phyloP scores from a whole-genome alignment of 2,888 invertebrate genomes.

The Polydrusus tereticollis region DNA sequence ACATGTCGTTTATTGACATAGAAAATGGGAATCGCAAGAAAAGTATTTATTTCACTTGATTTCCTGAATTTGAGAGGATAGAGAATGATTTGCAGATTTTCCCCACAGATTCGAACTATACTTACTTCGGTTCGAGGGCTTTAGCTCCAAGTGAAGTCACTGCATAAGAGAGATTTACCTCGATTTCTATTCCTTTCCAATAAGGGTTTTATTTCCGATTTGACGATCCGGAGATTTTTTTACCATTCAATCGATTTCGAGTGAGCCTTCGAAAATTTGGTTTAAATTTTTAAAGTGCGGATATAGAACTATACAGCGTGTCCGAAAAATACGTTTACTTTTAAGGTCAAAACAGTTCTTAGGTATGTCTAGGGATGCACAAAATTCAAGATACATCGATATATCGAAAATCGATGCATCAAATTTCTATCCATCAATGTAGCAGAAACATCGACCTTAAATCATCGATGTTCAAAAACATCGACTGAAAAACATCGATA shows the following conservation, averaged over 20 bases:
- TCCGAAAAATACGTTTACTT: too few relatives aligned
- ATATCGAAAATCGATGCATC: too few relatives aligned
- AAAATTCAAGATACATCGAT: too few relatives aligned
- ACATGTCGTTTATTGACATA: neutral
- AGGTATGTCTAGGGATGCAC: too few relatives aligned
- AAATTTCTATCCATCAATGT: too few relatives aligned
- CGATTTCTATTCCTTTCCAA: neutral
- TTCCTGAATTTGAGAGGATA: neutral
- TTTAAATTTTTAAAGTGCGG: too few relatives aligned
- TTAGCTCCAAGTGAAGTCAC: conserved; percentile 6
- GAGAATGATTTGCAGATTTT: conserved; percentile 12
- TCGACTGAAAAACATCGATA: too few relatives aligned
- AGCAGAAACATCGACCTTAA: too few relatives aligned
- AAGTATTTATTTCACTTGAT: neutral
- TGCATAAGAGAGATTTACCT: conserved; percentile 7
- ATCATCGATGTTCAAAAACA: too few relatives aligned
- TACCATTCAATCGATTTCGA: conserved; percentile 16
- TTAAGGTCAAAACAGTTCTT: too few relatives aligned
- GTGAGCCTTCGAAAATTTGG: too few relatives aligned
- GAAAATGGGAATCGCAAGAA: neutral
- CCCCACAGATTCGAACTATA: neutral
- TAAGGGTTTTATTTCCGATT: conserved; percentile 9
- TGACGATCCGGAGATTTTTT: neutral
- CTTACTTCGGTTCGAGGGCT: conserved; percentile 1
- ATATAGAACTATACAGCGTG: too few relatives aligned